Evolutionary conservation across 2,113 vertebrate genomes (phyloP), one percentile per base, ranked within the genome.

Genomic region (Erpornis zantholeuca): DNA sequence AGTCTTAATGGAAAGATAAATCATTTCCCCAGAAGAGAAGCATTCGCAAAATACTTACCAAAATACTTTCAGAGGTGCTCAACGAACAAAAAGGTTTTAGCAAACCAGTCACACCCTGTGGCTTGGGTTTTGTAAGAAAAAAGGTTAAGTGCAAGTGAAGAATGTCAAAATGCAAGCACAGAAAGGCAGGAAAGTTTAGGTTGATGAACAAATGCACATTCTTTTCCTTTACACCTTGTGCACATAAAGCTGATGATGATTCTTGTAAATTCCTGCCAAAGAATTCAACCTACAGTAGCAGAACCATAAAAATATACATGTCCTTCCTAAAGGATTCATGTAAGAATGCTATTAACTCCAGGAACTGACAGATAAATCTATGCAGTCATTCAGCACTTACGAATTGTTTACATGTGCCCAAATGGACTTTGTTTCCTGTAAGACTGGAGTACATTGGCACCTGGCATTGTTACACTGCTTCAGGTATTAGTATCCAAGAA

Each of bases 21-120:
- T 75, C 49, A 61, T 45, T 70, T 20, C 6, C 20, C 24, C 36
- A 35, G 40, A 88, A 57, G 20, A 88, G 33, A 56, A 86, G 21
- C 45, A 65, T 29, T 86, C 73, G 31, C 31, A 57, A 90, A 85
- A 23, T 72, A 77, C 35, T 72, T 49, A 79, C 45, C 40, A 50
- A 84, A 87, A 68, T 16, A n/a, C n/a, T n/a, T n/a, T 63, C 0
- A 5, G 17, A 60, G 0, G 0, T 42, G 31, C 14, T 90, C 57
- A 50, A 42, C 8, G 52, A 52, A 61, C 11, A 70, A 7, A 35
- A 84, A 35, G 8, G 18, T 17, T 60, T 52, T 31, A 60, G 38
- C 15, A 75, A 72, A 71, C 22, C 29, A 56, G 40, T 49, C 27
- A 65, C 7, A 31, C 15, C 22, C 28, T 54, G 11, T 21, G 33